Percentiles rank a stretch among this genome's conserved stretches.
Conservation (phyloP, 2,888 invertebrate species). For the Latrodectus elegans region DNA sequence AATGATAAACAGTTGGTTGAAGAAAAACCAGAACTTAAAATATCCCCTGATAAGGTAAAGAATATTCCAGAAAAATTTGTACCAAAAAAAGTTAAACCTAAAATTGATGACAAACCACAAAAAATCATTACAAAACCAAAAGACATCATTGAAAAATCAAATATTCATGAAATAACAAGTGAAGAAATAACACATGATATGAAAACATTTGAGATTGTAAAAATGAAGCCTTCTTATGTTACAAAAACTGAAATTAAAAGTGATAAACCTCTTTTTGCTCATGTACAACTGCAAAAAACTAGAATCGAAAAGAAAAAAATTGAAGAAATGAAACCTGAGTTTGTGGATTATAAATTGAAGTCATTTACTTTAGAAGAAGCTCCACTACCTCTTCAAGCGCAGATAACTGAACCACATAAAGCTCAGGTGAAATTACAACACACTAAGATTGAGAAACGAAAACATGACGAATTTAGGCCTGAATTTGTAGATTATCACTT, state of each 20-base stretch:
- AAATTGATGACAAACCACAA: neutral
- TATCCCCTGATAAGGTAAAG: neutral
- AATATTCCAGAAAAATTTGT: neutral
- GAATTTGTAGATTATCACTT: slow-evolving; percentile 53
- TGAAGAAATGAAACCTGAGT: slow-evolving; percentile 52
- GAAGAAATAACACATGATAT: slow-evolving; percentile 41
- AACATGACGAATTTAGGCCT: slow-evolving; percentile 10
- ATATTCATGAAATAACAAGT: slow-evolving; percentile 27
- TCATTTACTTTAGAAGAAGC: slow-evolving; percentile 34
- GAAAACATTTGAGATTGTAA: slow-evolving; percentile 34
- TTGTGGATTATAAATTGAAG: slow-evolving; percentile 47
- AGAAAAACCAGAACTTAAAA: neutral
- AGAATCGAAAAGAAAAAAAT: slow-evolving; percentile 25
- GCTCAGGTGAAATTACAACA: slow-evolving; percentile 21
- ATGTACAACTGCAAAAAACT: slow-evolving; percentile 41
- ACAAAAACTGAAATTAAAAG: slow-evolving; percentile 41
- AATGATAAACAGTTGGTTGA: neutral
- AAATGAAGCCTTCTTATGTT: neutral
- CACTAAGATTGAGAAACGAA: slow-evolving; percentile 26
- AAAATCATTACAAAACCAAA: neutral
- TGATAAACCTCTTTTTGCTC: slow-evolving; percentile 31
- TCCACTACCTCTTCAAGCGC: slow-evolving; percentile 30
- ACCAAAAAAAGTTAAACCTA: neutral
- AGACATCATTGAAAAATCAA: slow-evolving; percentile 26
- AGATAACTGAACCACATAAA: slow-evolving; percentile 24